Base-by-base conservation (phyloP, 1,140 invertebrate genomes). In the Dolichoris vasculosae region DNA sequence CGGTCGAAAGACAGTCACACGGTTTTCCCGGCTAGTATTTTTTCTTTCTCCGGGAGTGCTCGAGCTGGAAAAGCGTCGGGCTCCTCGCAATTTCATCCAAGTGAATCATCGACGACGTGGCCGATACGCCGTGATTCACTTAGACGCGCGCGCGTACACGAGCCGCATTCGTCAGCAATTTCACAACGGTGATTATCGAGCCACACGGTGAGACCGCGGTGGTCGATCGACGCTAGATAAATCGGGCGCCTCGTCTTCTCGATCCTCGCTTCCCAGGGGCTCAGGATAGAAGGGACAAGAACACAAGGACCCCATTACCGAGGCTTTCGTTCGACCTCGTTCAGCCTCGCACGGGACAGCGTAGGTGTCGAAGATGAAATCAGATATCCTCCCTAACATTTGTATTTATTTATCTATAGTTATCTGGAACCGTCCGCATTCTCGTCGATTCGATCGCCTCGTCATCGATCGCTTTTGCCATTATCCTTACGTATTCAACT, bases 101-200 rank as follows among this genome's bases (percentile, higher is more conserved):
- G 23, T 32, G 38, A 73, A 73, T 40, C 38, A 40, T 43, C 38
- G 67, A 38, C 23, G 23, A 73, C 38, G 69, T 73, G 20, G 26
- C 38, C 23, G 38, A 43, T 43, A n/a, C 20, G 7, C 26, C 30
- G 35, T 73, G 81, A 75, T 82, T 82, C 81, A 82, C 69, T 59
- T 69, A 0, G 26, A 26, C 17, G 51, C 2, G 48, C 64, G 48
- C 13, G 11, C 43, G 26, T n/a, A n/a, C n/a, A n/a, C 26, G 20
- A 43, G 48, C 1, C 13, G 8, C 71, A 26, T 32, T 83, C 55
- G 55, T 83, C 82, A 38, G 71, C 55, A 13, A 46, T 67, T 73
- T 77, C 40, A 32, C 35, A 83, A 77, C 30, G 0, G 0, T n/a
- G 69, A 67, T 40, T 30, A 82, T 20, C 46, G 75, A n/a, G 46